Evolutionary conservation across 2,113 vertebrate genomes (phyloP).

Genomic region (Clarias gariepinus): DNA sequence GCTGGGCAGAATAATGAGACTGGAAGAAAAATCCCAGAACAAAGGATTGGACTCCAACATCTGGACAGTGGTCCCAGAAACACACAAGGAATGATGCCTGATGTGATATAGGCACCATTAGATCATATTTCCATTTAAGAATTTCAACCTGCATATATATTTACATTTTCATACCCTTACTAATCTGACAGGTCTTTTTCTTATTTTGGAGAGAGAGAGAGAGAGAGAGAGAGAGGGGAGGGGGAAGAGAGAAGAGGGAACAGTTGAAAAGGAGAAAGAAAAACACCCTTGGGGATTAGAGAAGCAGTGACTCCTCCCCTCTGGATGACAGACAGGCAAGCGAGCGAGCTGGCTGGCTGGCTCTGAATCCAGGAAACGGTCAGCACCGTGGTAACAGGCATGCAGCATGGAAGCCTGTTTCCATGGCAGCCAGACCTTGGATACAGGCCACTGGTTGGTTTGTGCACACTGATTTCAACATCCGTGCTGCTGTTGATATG

Average conservation of each 20-base stretch:
- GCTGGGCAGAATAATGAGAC: constrained; percentile 33
- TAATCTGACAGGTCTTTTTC: constrained; percentile 34
- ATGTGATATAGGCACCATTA: constrained; percentile 52
- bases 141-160: constrained; percentile 61
- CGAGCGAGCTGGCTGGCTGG: constrained; percentile 64
- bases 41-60: constrained; percentile 33
- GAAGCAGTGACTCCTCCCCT: constrained; percentile 49
- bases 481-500: constrained; percentile 71
- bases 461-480: constrained; percentile 46
- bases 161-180: constrained; percentile 55
- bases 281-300: constrained; percentile 51
- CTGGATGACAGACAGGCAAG: constrained; percentile 60
- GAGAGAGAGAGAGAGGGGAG: not conserved
- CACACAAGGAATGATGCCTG: not conserved
- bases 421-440: constrained; percentile 73
- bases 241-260: constrained; percentile 56
- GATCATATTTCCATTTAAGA: constrained; percentile 36
- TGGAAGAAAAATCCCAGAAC: constrained; percentile 28
- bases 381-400: constrained; percentile 75
- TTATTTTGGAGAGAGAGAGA: constrained; percentile 9
- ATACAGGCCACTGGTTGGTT: constrained; percentile 79
- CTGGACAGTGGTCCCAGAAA: constrained; percentile 18
- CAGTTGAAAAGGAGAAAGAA: constrained; percentile 58
- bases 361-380: constrained; percentile 56
- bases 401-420: constrained; percentile 68